Base-by-base conservation (phyloP, 2,888 invertebrate species). In the Andricus curvator region DNA sequence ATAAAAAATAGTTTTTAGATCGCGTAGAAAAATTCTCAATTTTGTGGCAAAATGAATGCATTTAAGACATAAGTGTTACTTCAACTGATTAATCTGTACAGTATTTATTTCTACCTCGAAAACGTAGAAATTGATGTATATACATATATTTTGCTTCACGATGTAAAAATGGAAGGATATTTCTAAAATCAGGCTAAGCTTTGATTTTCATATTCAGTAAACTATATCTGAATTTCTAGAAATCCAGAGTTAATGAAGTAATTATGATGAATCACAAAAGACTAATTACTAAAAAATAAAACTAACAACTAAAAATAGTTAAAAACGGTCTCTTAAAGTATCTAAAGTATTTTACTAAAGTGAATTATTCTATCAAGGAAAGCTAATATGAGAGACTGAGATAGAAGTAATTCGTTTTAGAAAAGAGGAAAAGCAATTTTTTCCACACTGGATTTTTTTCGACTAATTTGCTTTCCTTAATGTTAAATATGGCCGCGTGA, bases 81-180 rank as follows among this genome's bases (percentile, higher is more conserved):
- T 6, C 17, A 17, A 64, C 17, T 64, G 9, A 22, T 29, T 64
- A 81, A 80, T 76, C 44, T 77, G 78, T 78, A 74, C 74, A 67
- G 77, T 79, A 44, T 15, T 68, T 25, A 44, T 68, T 48, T 48
- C 25, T 48, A 17, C 20, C 29, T 25, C 48, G 66, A 80, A 84
- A 74, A 66, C 74, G n/a, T 79, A 84, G 29, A 78, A 83, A 81
- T 80, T 84, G 82, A 79, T 70, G 33, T 44, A 79, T 79, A 41
- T 33, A 4, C 3, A 25, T 44, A 80, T 66, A 56, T 74, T 81
- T 81, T 56, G 74, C 48, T 79, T 65, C 67, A 80, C 70, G 74
- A 65, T 44, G 37, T 65, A 64, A 79, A 62, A 80, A 77, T 74
- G 51, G 48, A 76, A 48, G 78, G 56, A 67, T 41, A 51, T 56